Conservation (phyloP, 2,888 invertebrate genomes). For the Acleris holmiana region DNA sequence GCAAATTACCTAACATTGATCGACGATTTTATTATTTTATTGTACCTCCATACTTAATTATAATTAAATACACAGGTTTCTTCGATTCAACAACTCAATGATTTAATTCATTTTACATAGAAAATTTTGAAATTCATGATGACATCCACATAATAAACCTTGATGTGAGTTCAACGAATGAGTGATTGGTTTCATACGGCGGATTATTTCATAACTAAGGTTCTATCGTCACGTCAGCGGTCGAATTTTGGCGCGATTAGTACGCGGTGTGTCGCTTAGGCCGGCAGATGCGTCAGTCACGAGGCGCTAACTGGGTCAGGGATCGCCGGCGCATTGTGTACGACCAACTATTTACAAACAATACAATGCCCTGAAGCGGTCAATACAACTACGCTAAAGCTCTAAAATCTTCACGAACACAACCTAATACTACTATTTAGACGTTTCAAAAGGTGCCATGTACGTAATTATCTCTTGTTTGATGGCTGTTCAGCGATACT, state of each 20-base stretch:
- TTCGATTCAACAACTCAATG: too few species aligned
- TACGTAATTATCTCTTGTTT: too few species aligned
- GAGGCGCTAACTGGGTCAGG: constrained; percentile 72
- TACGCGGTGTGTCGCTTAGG: constrained; percentile 47
- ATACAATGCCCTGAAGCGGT: constrained; percentile 45
- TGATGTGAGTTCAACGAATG: constrained; percentile 14
- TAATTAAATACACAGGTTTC: too few species aligned
- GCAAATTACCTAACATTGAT: too few species aligned
- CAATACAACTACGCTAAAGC: constrained; percentile 6
- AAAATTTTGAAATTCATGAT: background rate
- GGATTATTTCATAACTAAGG: constrained; percentile 26
- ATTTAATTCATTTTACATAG: too few species aligned
- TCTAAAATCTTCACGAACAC: constrained; percentile 15
- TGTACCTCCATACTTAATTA: too few species aligned
- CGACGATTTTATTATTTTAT: too few species aligned
- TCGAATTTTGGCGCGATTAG: constrained; percentile 24
- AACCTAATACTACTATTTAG: too few species aligned
- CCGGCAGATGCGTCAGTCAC: constrained; percentile 67
- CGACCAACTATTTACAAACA: constrained; percentile 53
- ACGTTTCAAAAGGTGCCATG: too few species aligned
- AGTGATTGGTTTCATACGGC: constrained; percentile 11
- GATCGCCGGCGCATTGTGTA: constrained; percentile 63
- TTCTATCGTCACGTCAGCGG: constrained; percentile 14
- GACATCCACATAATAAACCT: constrained; percentile 1
- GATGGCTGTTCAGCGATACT: too few species aligned